A percentile compares a stretch with the other conserved stretches of the same genome.
These are phyloP conservation scores for Patagioenas fasciata DNA, from an alignment of 2,113 vertebrate species.

Conservation along the genomic window DNA sequence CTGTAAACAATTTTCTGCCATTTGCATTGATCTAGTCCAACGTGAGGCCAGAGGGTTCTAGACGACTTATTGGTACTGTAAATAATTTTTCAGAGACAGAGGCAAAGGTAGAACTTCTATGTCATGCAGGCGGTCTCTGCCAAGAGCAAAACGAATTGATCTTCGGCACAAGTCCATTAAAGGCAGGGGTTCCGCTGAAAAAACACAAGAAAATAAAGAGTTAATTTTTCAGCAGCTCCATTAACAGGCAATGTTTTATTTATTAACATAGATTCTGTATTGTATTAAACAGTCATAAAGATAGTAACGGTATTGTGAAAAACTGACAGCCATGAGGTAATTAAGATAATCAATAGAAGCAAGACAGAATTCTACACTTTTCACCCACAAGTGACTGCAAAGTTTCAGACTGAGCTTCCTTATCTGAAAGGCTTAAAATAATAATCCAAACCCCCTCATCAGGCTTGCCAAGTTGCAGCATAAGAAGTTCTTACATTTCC, in stretches of 20 bases:
- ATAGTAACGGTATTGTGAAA: not conserved
- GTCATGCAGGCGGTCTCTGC: constrained; percentile 90
- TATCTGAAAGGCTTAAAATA: not conserved
- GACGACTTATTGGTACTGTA: constrained; percentile 92
- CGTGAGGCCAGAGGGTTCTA: constrained; percentile 56
- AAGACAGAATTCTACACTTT: not conserved
- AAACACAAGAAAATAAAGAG: not conserved
- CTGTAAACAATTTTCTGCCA: constrained; percentile 79
- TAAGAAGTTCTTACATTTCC: not conserved
- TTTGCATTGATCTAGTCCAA: constrained; percentile 70
- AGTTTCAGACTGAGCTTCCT: not conserved
- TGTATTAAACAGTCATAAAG: not conserved
- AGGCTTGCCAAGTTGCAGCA: not conserved
- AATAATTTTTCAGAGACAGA: constrained; percentile 95
- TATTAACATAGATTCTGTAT: not conserved
- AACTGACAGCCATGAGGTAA: not conserved
- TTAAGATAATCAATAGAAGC: not conserved
- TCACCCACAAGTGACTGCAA: not conserved
- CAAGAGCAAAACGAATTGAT: constrained; percentile 90
- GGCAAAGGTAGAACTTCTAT: constrained; percentile 92
- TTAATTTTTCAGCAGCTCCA: not conserved
- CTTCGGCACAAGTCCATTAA: constrained; percentile 96
- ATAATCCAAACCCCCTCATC: not conserved
- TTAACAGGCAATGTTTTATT: not conserved
- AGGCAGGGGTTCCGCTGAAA: constrained; percentile 90